phyloP scores from a whole-genome alignment of 2,888 invertebrate genomes.

The Lasioglossum pauxillum region DNA sequence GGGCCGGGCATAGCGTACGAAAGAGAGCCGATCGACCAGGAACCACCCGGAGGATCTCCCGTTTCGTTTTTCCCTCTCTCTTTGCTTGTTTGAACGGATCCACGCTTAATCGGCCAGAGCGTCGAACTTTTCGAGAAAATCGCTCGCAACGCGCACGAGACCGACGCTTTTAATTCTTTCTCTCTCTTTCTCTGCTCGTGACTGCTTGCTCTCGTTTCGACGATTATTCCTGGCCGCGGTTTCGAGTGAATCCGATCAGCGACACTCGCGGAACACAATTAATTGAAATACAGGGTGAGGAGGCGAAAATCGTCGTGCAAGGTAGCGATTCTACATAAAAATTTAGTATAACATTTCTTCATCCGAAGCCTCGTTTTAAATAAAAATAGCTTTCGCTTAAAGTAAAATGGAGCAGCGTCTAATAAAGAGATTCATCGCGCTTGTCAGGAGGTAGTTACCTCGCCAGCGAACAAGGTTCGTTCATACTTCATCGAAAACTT shows the following conservation, averaged over 20 bases:
- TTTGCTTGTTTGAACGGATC: conserved; percentile 28
- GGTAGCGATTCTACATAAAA: not conserved
- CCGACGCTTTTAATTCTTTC: not conserved
- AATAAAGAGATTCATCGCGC: conserved; percentile 1
- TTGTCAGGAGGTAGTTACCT: not conserved
- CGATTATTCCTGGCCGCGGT: not conserved
- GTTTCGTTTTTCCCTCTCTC: conserved; percentile 20
- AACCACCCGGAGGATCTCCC: conserved; percentile 43
- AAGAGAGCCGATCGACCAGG: conserved; percentile 36
- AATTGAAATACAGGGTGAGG: not conserved
- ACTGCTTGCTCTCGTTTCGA: not conserved
- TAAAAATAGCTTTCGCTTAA: too few species aligned
- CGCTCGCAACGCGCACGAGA: conserved; percentile 33
- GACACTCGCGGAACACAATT: not conserved
- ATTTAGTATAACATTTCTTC: not conserved
- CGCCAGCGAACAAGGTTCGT: not conserved
- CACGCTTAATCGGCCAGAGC: conserved; percentile 39
- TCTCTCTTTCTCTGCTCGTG: not conserved
- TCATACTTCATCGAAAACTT: conserved; percentile 2
- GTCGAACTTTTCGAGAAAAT: conserved; percentile 64
- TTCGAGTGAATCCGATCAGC: not conserved
- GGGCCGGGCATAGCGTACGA: conserved; percentile 37
- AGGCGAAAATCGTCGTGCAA: not conserved
- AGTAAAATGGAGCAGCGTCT: not conserved
- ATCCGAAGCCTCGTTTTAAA: not conserved